These are phyloP conservation scores for Tetrao urogallus DNA, from an alignment of 2,113 vertebrate genomes.

Conservation along the genomic window DNA sequence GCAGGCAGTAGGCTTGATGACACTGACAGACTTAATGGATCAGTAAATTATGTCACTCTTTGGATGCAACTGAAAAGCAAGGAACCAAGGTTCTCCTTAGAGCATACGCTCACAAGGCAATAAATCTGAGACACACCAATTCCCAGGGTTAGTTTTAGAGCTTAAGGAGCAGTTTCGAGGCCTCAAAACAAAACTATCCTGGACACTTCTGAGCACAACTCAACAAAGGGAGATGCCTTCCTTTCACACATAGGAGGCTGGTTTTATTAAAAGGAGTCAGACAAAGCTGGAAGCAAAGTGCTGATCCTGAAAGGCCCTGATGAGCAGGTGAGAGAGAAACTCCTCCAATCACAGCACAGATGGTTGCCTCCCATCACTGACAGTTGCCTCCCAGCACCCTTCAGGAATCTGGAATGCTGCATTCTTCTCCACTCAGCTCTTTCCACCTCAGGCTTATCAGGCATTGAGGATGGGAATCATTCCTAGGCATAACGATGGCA, in stretches of 20 bases:
- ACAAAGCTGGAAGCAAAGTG: background rate
- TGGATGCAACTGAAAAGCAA: background rate
- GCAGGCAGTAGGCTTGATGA: background rate
- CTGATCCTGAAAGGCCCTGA: background rate
- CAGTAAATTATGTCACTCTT: background rate
- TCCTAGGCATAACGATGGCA: background rate
- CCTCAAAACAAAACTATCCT: background rate
- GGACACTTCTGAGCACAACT: background rate
- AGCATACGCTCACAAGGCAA: background rate
- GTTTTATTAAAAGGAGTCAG: background rate
- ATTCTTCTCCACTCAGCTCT: slow-evolving; percentile 32
- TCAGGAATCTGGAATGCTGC: background rate
- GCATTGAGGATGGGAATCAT: background rate
- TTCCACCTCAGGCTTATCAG: slow-evolving; percentile 30
- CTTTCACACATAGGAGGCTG: background rate
- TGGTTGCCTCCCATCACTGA: background rate
- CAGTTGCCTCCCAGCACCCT: slow-evolving; percentile 7
- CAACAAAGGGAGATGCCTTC: background rate
- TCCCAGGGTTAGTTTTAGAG: background rate
- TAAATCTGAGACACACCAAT: background rate
- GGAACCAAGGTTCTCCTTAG: background rate
- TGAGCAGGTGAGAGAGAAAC: background rate
- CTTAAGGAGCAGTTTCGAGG: background rate
- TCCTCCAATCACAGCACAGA: background rate
- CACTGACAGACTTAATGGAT: background rate